phyloP scores from a whole-genome alignment of 2,797 vertebrate species.

The Myotis pilosus region DNA sequence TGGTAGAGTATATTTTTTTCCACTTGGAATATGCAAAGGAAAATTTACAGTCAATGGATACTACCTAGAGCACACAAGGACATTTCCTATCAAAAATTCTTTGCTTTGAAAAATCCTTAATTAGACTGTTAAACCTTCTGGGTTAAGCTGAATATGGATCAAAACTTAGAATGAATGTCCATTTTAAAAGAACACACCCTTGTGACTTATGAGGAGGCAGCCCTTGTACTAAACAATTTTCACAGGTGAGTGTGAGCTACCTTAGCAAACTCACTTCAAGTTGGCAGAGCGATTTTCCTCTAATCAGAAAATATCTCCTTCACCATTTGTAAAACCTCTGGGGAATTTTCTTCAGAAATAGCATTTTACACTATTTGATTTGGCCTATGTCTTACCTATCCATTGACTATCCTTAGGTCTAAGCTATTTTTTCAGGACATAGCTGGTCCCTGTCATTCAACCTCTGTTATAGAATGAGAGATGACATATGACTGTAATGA shows the following conservation, averaged over 20 bases:
- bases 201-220: background rate
- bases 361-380: background rate
- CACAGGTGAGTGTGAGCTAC: background rate
- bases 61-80: background rate
- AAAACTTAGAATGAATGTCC: conserved; percentile 33
- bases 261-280: background rate
- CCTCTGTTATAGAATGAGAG: background rate
- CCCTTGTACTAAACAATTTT: background rate
- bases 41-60: background rate
- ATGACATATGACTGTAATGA: background rate
- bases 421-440: background rate
- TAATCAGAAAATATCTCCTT: background rate
- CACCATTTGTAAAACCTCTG: background rate
- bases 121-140: background rate
- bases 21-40: background rate
- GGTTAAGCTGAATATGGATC: background rate
- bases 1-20: background rate
- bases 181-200: background rate
- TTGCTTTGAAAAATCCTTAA: conserved; percentile 60
- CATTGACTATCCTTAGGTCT: background rate
- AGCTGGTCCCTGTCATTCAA: background rate
- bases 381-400: background rate
- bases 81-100: background rate
- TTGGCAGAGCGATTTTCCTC: background rate
- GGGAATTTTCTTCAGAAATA: conserved; percentile 23